These are phyloP conservation scores for Catagonus wagneri DNA, from an alignment of 2,113 vertebrate species.

Conservation along the genomic window DNA sequence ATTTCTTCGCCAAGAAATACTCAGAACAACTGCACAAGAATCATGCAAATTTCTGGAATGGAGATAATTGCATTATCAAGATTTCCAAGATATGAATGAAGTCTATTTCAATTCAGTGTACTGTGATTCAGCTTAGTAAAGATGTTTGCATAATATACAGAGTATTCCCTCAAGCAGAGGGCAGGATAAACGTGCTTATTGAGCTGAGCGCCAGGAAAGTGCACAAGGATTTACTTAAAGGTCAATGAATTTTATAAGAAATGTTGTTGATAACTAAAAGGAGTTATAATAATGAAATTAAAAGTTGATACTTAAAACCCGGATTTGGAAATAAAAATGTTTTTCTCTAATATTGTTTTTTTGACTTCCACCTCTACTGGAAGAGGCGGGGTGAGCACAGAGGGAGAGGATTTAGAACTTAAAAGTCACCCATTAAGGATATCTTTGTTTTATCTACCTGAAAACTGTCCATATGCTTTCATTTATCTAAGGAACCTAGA, in stretches of 20 bases:
- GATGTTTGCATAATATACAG: constrained; percentile 29
- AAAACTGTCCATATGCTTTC: neutral
- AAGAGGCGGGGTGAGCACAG: neutral
- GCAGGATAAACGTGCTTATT: constrained; percentile 20
- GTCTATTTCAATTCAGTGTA: neutral
- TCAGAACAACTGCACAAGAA: neutral
- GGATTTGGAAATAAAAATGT: neutral
- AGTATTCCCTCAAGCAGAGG: constrained; percentile 31
- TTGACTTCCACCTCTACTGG: neutral
- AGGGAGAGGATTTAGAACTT: neutral
- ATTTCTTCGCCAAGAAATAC: neutral
- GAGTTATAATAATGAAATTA: neutral
- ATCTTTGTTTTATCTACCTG: neutral
- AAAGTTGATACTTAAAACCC: neutral
- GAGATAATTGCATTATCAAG: constrained; percentile 22
- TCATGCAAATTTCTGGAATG: neutral
- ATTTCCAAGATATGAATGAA: constrained; percentile 32
- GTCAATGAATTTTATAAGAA: constrained; percentile 58
- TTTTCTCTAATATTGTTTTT: neutral
- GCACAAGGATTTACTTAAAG: constrained; percentile 55
- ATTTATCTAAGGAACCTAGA: neutral
- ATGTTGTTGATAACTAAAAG: constrained; percentile 22
- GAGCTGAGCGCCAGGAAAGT: neutral
- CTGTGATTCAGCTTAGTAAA: constrained; percentile 13
- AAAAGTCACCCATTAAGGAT: neutral